A percentile compares a stretch with the other conserved stretches of the same genome.
phyloP scores from a whole-genome alignment of 2,888 invertebrate genomes.

The Lasius fuliginosus region DNA sequence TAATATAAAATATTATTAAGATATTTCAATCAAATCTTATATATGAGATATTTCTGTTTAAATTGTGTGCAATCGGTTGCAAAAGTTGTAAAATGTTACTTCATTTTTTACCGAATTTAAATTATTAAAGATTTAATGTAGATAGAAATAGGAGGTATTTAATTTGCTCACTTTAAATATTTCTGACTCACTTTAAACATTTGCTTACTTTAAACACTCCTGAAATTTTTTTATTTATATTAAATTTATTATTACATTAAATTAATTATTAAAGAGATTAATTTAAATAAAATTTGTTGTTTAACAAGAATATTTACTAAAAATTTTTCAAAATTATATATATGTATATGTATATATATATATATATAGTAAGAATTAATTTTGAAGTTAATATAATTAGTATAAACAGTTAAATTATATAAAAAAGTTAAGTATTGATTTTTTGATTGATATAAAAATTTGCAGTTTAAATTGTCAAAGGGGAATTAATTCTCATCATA shows the following conservation, averaged over 20 bases:
- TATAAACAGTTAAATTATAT: too few species aligned
- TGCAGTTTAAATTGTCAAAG: neutral
- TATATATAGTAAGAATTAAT: too few species aligned
- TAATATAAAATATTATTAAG: neutral
- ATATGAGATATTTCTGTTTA: neutral
- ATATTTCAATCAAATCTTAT: neutral
- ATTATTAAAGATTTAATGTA: neutral
- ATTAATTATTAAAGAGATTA: neutral
- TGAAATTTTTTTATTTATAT: too few species aligned
- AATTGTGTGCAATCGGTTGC: neutral
- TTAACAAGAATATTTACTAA: neutral
- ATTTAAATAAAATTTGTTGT: neutral
- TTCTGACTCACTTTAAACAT: too few species aligned
- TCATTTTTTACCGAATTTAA: neutral
- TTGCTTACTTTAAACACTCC: too few species aligned
- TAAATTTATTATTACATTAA: neutral
- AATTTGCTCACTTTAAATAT: neutral
- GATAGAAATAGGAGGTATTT: neutral
- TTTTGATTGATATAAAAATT: neutral
- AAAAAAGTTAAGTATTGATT: neutral
- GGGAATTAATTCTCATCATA: neutral
- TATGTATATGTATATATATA: too few species aligned
- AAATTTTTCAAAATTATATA: neutral
- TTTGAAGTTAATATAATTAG: too few species aligned
- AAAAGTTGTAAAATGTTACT: neutral